Base-by-base conservation (phyloP, 2,888 invertebrate species). In the Neoitamus cyanurus region DNA sequence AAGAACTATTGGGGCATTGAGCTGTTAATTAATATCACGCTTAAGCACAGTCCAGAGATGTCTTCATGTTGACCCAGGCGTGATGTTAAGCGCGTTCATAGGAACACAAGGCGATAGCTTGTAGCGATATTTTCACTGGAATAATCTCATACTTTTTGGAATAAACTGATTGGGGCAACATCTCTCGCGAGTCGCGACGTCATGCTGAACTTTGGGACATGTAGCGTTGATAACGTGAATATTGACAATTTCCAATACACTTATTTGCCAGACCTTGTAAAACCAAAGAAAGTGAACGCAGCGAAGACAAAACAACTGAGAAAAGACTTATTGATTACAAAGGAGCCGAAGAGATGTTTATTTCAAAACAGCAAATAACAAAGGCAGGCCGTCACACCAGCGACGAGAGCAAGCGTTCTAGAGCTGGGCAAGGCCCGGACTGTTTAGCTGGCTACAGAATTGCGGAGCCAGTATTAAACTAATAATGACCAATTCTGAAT, bases 101-200 rank as follows among this genome's bases (percentile, higher is more conserved):
- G 13, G 48, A 4, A 15, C 78, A 13, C n/a, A 70, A 58, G 25
- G n/a, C 31, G 70, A 70, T 70, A 30, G 31, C 31, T 11, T 13
- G 11, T 34, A 46, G 48, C 30, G 48, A 78, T 78, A 13, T 20
- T 58, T 48, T 48, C 48, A 78, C 78, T 78, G 78, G 78, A 30
- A 78, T 78, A 48, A 78, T 78, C 78, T 78, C 30, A 78, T 15
- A 78, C 78, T 25, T 58, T 78, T 78, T 78, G 58, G 78, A 31
- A 78, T 48, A 78, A 78, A 48, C 78, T 78, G 58, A 78, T 48
- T 78, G 46, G 15, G n/a, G 48, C 48, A 78, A 78, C 48, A 78
- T 78, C 25, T 58, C 15, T 11, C 11, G 15, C 46, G 48, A 78
- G 4, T 11, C 11, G 15, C 46, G 48, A 78, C 78, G 78, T 78